A percentile compares a stretch with the other conserved stretches of the same genome.
Evolutionary conservation across 2,113 vertebrate genomes (phyloP).

Genomic region (Leptosomus discolor): DNA sequence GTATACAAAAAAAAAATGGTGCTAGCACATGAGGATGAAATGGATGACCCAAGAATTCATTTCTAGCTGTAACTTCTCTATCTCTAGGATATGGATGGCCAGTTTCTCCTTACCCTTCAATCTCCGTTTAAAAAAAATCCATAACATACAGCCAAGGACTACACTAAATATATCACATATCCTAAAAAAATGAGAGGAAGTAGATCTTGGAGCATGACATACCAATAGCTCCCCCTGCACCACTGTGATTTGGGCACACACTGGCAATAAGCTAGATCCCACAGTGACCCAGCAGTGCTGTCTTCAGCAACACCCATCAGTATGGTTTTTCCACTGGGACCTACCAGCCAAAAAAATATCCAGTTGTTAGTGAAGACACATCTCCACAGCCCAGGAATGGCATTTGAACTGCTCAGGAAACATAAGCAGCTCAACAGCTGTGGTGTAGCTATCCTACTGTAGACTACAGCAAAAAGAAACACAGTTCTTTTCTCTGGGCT

Average conservation of each 20-base stretch:
- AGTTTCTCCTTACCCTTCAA: neutral
- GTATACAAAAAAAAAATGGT: slow-evolving; percentile 2
- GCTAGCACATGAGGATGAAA: slow-evolving; percentile 10
- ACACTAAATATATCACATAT: neutral
- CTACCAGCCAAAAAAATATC: neutral
- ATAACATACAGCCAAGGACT: neutral
- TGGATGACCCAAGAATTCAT: slow-evolving; percentile 15
- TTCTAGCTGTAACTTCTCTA: slow-evolving; percentile 2
- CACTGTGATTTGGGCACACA: rapidly evolving
- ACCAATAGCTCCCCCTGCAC: neutral
- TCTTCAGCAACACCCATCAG: neutral
- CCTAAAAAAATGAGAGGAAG: neutral
- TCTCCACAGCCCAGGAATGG: neutral
- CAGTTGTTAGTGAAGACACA: neutral
- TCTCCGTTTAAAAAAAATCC: neutral
- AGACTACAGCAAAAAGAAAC: neutral
- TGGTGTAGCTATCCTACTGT: neutral
- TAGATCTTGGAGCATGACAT: neutral
- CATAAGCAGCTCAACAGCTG: neutral
- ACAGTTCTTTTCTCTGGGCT: neutral
- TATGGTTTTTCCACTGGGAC: neutral
- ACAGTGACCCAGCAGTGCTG: neutral
- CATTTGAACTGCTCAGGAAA: neutral
- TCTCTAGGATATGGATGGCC: neutral
- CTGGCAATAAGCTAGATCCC: neutral